Conservation (phyloP, 2,113 vertebrate genomes). For the Forbesichthys agassizii region DNA sequence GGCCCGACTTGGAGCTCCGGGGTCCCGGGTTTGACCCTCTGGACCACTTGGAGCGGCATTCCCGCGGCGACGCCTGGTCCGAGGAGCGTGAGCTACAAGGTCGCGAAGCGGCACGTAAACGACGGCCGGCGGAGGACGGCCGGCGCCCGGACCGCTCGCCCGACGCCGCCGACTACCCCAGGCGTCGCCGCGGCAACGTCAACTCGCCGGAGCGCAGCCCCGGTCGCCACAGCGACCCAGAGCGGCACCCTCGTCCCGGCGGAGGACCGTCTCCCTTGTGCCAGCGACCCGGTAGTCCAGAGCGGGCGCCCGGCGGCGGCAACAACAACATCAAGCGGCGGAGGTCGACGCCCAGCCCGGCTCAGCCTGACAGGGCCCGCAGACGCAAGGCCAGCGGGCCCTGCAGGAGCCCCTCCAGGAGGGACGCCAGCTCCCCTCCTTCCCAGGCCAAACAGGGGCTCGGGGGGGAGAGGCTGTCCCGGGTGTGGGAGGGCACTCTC, state of each 20-base stretch:
- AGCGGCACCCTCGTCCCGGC: constrained; percentile 82
- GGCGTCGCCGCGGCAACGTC: constrained; percentile 83
- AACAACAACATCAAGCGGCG: constrained; percentile 70
- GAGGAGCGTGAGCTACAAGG: constrained; percentile 81
- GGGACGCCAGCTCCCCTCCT: constrained; percentile 67
- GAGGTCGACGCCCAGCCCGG: constrained; percentile 51
- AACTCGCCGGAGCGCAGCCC: constrained; percentile 88
- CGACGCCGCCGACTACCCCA: constrained; percentile 80
- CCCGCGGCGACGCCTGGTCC: constrained; percentile 88
- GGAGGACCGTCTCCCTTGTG: constrained; percentile 77
- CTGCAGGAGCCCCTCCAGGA: constrained; percentile 81
- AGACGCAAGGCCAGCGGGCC: constrained; percentile 81
- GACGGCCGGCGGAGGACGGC: constrained; percentile 83
- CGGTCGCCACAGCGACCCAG: constrained; percentile 84
- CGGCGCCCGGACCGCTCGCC: constrained; percentile 88
- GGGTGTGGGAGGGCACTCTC: constrained; percentile 95
- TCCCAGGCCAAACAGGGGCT: constrained; percentile 69
- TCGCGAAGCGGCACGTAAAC: constrained; percentile 84
- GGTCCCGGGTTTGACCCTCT: constrained; percentile 83
- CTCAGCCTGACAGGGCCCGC: constrained; percentile 52
- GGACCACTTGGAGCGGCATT: constrained; percentile 84
- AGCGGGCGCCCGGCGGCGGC: constrained; percentile 45
- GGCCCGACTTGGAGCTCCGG: constrained; percentile 81
- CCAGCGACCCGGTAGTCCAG: constrained; percentile 71
- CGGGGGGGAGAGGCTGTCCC: constrained; percentile 78